These are phyloP conservation scores for Dendrophyllia cribrosa DNA, from an alignment of 64 coral and sea anemone species.

Conservation along the genomic window DNA sequence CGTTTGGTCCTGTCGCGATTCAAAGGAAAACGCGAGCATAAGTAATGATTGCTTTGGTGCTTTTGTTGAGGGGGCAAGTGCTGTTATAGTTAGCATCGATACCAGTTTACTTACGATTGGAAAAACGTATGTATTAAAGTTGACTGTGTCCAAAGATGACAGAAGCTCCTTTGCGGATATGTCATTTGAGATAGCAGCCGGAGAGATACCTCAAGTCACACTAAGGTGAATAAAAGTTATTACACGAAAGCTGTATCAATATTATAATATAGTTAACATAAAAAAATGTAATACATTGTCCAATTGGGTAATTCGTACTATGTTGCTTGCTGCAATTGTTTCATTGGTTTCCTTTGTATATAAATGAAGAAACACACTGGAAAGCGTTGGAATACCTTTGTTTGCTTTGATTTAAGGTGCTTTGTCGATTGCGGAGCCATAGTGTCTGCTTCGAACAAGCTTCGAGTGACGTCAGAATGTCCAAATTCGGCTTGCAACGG, in stretches of 20 bases:
- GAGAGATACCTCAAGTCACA: not conserved
- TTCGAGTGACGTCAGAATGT: slow-evolving; percentile 11
- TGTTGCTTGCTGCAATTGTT: too few species aligned
- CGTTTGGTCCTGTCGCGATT: not conserved
- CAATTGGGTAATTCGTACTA: too few species aligned
- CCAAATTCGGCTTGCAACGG: not conserved
- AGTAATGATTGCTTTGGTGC: not conserved
- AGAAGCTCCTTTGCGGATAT: slow-evolving; percentile 11
- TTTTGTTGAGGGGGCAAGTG: not conserved
- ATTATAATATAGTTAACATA: too few species aligned
- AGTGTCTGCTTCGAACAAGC: slow-evolving; percentile 1
- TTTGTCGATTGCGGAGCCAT: slow-evolving; percentile 19
- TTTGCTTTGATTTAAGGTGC: slow-evolving; percentile 14
- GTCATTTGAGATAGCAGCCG: slow-evolving; percentile 5
- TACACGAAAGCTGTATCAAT: too few species aligned
- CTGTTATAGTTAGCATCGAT: not conserved
- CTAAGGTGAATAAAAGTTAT: not conserved
- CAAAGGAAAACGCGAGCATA: too few species aligned
- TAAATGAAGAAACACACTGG: too few species aligned
- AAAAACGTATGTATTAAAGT: not conserved
- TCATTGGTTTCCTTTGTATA: too few species aligned
- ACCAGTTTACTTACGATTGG: not conserved
- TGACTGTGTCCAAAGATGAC: not conserved
- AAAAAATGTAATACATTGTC: too few species aligned
- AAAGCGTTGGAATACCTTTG: too few species aligned